A percentile compares a stretch with the other conserved stretches of the same genome.
Conservation (phyloP, 2,888 invertebrate species). For the Drosophila lacicola region DNA sequence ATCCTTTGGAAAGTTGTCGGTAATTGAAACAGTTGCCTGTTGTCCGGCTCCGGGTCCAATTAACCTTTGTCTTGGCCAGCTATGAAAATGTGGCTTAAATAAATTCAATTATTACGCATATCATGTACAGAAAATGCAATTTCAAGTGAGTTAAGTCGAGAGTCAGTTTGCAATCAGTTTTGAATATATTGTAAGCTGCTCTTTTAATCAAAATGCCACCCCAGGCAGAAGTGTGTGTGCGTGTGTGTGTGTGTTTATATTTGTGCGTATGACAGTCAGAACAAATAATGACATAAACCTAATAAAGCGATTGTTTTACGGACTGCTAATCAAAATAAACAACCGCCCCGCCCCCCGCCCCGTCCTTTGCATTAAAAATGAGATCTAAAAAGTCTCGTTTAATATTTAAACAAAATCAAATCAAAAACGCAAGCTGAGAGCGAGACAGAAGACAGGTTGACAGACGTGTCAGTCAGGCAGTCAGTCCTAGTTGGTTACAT, state of each 20-base stretch:
- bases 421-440: slow-evolving; percentile 46
- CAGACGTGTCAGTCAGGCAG: slow-evolving; percentile 39
- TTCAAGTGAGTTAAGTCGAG: slow-evolving; percentile 37
- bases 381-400: slow-evolving; percentile 77
- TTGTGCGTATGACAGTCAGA: slow-evolving; percentile 52
- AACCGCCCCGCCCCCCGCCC: slow-evolving; percentile 16
- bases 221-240: slow-evolving; percentile 21
- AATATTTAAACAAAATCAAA: slow-evolving; percentile 81
- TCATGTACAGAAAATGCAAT: slow-evolving; percentile 37
- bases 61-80: slow-evolving; percentile 25
- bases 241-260: slow-evolving; percentile 12
- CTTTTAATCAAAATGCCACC: slow-evolving; percentile 62
- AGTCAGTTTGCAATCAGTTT: slow-evolving; percentile 35
- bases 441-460: slow-evolving; percentile 21
- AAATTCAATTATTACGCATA: slow-evolving; percentile 51
- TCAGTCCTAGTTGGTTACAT: slow-evolving; percentile 14
- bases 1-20: slow-evolving; percentile 8
- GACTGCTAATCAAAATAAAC: slow-evolving; percentile 76
- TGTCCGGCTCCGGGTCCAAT: background rate
- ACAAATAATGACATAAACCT: slow-evolving; percentile 72
- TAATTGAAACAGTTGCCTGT: slow-evolving; percentile 19
- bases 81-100: slow-evolving; percentile 26
- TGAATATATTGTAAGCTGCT: slow-evolving; percentile 53
- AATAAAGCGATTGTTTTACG: slow-evolving; percentile 75
- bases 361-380: slow-evolving; percentile 71